Base-by-base conservation (phyloP, 2,113 vertebrate genomes). In the Isurus oxyrinchus region DNA sequence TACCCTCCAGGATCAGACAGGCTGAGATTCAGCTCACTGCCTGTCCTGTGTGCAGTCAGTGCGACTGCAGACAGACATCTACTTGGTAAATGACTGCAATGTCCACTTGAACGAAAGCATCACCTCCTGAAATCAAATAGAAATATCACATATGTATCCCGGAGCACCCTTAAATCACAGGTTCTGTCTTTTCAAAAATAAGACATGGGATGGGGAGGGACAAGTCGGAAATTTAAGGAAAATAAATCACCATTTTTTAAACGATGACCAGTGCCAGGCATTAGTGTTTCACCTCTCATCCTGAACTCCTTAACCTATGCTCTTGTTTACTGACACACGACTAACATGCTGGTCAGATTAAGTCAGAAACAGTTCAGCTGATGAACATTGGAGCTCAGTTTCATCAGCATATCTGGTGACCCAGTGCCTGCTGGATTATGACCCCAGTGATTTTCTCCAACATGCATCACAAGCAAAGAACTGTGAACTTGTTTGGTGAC, bases 1-100 rank as follows among this genome's bases (percentile, higher is more conserved):
- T 97, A 97, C 96, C 97, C 97, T 97, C 96, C 97, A 97, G 97
- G 97, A 97, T 95, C 87, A 96, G 96, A 97, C 96, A 96, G 97
- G 96, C 93, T n/a, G 94, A 88, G 96, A 97, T 96, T 96, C 97
- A 97, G 97, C 97, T 97, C 96, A 96, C 79, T 96, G 96, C 97
- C 97, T 97, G 96, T 96, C 96, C 96, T 96, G 91, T 40, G 55
- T 96, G 97, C 96, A 96, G 97, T 97, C 97, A 97, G 97, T 96
- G 96, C 69, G 97, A 97, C 97, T 97, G 96, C 97, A 97, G 97
- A 97, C 95, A 96, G 96, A 90, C 97, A 97, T 96, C 96, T 87
- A 96, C 96, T 97, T 44, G 96, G 96, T 96, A 97, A 97, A 97
- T 96, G 97, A 96, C 96, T 90, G 69, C 96, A 97, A 49, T 90